Base-by-base conservation (phyloP, 1,140 invertebrate species). In the Leptopilina clavipes region DNA sequence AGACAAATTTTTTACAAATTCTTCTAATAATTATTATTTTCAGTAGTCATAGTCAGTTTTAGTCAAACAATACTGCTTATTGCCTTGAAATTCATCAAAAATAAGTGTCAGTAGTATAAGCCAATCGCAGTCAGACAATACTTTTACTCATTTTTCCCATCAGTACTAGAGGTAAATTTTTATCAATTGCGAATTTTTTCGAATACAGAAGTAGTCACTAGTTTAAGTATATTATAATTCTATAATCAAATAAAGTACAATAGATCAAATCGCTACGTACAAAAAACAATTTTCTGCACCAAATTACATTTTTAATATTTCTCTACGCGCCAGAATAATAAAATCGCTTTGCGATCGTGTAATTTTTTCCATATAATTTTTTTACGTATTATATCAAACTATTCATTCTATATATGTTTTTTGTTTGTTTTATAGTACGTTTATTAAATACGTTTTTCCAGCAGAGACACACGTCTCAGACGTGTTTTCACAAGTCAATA, bases 301-400 rank as follows among this genome's bases (percentile, higher is more conserved):
- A 65, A 65, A 65, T 10, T 65, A 19, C 22, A 25, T 14, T 25
- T 65, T 65, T 19, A 17, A 19, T 17, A 65, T 31, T 65, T 11
- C 59, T 65, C 22, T 31, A 65, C 11, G 31, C 59, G 14, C 19
- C 14, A 12, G 25, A 65, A 2, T n/a, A 65, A 37, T n/a, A 65
- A 65, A 12, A 65, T 65, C 59, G 59, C 59, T 65, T 65, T 31
- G 56, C 56, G 11, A 65, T 31, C 22, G 14, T 65, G 14, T 14
- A 52, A n/a, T 52, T n/a, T 52, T 52, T 52, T 45, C 25, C 22
- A 19, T 31, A n/a, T n/a, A 48, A 48, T 54, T 18, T 54, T 65
- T 65, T 59, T 65, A 65, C 59, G 59, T 65, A 65, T 65, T 22
- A 31, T 65, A 65, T 65, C 59, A 22, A 65, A 65, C 59, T 65